phyloP scores from a whole-genome alignment of 2,888 invertebrate genomes.

The Exocentrus adspersus region DNA sequence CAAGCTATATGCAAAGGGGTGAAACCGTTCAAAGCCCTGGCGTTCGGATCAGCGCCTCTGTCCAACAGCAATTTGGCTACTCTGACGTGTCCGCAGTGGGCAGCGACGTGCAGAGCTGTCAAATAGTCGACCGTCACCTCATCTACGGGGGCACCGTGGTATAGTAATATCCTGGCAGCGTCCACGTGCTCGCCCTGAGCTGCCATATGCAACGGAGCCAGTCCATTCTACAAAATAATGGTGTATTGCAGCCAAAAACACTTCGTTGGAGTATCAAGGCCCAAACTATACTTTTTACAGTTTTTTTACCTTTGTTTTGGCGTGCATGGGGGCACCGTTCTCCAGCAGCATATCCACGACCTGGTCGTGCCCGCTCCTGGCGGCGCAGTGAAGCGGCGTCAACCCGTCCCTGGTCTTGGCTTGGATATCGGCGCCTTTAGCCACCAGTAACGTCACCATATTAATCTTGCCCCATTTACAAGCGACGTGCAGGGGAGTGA shows the following conservation, averaged over 20 bases:
- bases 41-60: constrained; percentile 96
- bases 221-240: constrained; percentile 80
- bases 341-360: constrained; percentile 91
- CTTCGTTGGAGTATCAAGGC: too few species aligned
- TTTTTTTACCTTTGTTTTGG: constrained; percentile 95
- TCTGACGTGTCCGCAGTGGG: constrained; percentile 92
- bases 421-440: constrained; percentile 91
- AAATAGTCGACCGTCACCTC: constrained; percentile 98
- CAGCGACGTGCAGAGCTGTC: constrained; percentile 96
- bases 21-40: constrained; percentile 96
- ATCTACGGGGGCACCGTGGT: constrained; percentile 97
- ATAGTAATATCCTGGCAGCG: constrained; percentile 89
- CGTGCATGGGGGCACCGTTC: constrained; percentile 90
- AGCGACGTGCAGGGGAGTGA: constrained; percentile 98
- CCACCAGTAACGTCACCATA: constrained; percentile 89
- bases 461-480: constrained; percentile 98
- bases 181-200: constrained; percentile 99
- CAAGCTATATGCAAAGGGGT: constrained; percentile 98
- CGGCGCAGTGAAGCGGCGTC: constrained; percentile 96
- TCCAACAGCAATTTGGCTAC: constrained; percentile 93
- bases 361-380: constrained; percentile 94
- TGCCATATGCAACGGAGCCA: constrained; percentile 98
- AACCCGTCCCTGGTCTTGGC: constrained; percentile 94
- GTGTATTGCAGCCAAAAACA: too few species aligned
- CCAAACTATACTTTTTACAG: too few species aligned